A percentile compares a stretch with the other conserved stretches of the same genome.
phyloP scores from a whole-genome alignment of 2,797 vertebrate genomes.

The Lepilemur ruficaudatus region DNA sequence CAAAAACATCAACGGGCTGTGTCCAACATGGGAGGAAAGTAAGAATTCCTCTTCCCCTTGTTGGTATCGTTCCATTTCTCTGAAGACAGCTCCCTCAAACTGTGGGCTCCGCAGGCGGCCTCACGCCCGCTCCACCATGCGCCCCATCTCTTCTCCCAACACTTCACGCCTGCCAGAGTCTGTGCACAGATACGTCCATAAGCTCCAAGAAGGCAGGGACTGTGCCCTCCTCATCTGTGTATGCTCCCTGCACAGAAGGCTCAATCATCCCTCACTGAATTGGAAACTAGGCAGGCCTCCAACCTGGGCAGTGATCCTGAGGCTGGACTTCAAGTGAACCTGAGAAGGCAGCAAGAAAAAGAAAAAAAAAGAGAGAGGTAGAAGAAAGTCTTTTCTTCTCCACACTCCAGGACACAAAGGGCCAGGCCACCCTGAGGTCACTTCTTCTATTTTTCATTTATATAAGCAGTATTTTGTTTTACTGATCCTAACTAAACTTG shows the following conservation, averaged over 20 bases:
- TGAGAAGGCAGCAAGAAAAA: not conserved
- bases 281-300: not conserved
- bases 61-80: not conserved
- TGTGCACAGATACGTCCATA: fast-evolving
- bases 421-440: not conserved
- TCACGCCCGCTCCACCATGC: not conserved
- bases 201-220: not conserved
- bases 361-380: not conserved
- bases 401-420: not conserved
- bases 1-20: not conserved
- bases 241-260: not conserved
- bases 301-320: not conserved
- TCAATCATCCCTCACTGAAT: fast-evolving
- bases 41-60: not conserved
- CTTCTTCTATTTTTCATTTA: not conserved
- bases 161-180: not conserved
- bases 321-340: not conserved
- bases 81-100: not conserved
- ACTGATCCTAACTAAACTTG: not conserved
- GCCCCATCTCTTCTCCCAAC: no score
- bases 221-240: not conserved
- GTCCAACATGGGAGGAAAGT: not conserved
- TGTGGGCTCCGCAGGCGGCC: not conserved
- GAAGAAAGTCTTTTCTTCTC: not conserved
- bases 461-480: not conserved